These are phyloP conservation scores for Caenorhabditis latens DNA, from an alignment of 1,140 invertebrate genomes.

Conservation along the genomic window DNA sequence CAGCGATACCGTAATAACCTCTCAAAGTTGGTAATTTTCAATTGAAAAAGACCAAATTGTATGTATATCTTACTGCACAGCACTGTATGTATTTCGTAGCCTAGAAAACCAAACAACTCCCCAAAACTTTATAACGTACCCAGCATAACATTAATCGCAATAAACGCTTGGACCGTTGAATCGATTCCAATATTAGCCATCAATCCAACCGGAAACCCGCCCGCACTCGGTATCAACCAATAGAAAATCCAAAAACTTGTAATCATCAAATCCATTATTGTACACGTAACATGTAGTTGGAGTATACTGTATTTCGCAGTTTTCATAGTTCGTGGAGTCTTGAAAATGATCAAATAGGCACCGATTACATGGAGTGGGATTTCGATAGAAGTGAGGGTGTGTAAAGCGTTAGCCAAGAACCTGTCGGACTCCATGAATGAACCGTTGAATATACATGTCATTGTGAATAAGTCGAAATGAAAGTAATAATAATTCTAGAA, in stretches of 20 bases:
- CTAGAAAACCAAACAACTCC: too few species aligned
- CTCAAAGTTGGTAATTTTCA: too few species aligned
- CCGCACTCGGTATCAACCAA: not conserved
- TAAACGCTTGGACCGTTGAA: not conserved
- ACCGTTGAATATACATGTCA: not conserved
- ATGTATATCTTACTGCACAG: too few species aligned
- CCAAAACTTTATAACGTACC: too few species aligned
- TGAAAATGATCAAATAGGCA: not conserved
- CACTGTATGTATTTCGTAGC: too few species aligned
- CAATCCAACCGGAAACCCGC: slow-evolving; percentile 2
- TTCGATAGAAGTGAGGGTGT: not conserved
- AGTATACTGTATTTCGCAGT: not conserved
- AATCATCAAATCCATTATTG: not conserved
- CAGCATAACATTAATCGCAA: not conserved
- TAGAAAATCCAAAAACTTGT: not conserved
- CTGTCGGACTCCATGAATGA: not conserved
- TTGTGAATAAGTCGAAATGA: not conserved
- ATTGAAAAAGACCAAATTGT: too few species aligned
- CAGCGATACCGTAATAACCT: too few species aligned
- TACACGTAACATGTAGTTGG: not conserved
- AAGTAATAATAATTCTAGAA: too few species aligned
- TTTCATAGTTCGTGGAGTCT: not conserved
- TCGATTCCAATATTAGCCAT: not conserved
- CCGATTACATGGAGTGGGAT: not conserved
- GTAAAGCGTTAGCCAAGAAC: not conserved